These are phyloP conservation scores for Numida meleagris DNA, from an alignment of 2,113 vertebrate genomes.

Conservation along the genomic window DNA sequence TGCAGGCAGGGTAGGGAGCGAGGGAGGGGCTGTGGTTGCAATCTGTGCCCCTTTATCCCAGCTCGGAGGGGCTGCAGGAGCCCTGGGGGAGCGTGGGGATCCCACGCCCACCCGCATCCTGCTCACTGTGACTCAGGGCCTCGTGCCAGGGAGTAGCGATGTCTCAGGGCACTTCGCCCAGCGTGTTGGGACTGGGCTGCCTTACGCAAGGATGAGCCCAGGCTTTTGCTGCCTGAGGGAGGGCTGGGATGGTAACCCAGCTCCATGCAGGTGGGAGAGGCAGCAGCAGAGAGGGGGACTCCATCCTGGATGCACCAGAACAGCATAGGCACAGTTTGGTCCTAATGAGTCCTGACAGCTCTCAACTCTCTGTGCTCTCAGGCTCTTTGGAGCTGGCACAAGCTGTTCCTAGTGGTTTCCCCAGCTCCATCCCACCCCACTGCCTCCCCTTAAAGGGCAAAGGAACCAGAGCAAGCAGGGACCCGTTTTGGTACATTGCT, in stretches of 20 bases:
- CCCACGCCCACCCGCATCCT: background rate
- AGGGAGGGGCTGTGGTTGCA: background rate
- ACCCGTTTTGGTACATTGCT: background rate
- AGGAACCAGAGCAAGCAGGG: background rate
- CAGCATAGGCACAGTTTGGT: fast-evolving
- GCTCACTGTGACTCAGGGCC: background rate
- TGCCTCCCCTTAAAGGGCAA: background rate
- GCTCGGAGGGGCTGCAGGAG: background rate
- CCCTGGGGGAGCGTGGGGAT: fast-evolving
- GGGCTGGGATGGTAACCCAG: background rate
- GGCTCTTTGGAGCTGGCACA: background rate
- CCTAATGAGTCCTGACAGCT: background rate
- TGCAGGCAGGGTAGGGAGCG: fast-evolving
- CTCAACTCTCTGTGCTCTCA: fast-evolving
- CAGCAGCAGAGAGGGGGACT: background rate
- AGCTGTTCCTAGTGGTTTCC: background rate
- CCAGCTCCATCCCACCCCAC: background rate
- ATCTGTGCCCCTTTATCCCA: background rate
- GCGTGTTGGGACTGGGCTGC: background rate
- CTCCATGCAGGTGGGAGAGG: background rate
- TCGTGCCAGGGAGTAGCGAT: background rate
- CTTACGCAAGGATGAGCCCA: background rate
- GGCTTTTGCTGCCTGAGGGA: background rate
- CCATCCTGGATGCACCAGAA: background rate
- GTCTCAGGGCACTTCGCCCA: background rate